A percentile compares a stretch with the other conserved stretches of the same genome.
phyloP scores from a whole-genome alignment of 2,113 vertebrate species.

The Ceyx cyanopectus region DNA sequence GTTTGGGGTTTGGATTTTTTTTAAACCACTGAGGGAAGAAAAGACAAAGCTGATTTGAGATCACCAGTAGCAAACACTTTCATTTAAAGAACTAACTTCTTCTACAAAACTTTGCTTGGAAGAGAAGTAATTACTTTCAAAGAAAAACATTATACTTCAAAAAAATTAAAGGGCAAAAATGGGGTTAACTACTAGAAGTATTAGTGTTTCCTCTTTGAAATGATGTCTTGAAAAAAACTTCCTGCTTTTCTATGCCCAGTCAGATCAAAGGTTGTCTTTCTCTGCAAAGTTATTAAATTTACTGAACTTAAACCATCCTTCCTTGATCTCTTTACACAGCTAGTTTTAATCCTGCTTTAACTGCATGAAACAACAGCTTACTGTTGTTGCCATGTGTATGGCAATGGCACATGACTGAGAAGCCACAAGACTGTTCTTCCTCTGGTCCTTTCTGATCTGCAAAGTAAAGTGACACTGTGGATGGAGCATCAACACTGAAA shows the following conservation, averaged over 20 bases:
- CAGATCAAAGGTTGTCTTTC: not conserved
- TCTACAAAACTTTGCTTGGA: not conserved
- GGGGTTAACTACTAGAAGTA: not conserved
- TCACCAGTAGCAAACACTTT: not conserved
- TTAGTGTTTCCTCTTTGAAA: not conserved
- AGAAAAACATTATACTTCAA: not conserved
- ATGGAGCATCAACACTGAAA: not conserved
- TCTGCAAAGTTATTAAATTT: not conserved
- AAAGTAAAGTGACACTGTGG: not conserved
- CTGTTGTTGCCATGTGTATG: not conserved
- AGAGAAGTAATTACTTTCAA: not conserved
- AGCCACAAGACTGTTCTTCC: not conserved
- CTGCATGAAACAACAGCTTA: not conserved
- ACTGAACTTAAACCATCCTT: not conserved
- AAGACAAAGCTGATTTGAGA: not conserved
- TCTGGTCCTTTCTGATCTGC: not conserved
- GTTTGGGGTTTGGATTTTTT: not conserved
- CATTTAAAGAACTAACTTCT: not conserved
- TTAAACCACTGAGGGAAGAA: not conserved
- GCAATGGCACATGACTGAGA: not conserved
- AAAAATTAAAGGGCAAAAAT: not conserved
- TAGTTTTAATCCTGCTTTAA: not conserved
- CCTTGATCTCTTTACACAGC: not conserved
- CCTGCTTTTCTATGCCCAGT: not conserved
- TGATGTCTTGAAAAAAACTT: not conserved